Evolutionary conservation across 2,888 invertebrate species (phyloP).

Genomic region (Trypoxylon attenuatum): DNA sequence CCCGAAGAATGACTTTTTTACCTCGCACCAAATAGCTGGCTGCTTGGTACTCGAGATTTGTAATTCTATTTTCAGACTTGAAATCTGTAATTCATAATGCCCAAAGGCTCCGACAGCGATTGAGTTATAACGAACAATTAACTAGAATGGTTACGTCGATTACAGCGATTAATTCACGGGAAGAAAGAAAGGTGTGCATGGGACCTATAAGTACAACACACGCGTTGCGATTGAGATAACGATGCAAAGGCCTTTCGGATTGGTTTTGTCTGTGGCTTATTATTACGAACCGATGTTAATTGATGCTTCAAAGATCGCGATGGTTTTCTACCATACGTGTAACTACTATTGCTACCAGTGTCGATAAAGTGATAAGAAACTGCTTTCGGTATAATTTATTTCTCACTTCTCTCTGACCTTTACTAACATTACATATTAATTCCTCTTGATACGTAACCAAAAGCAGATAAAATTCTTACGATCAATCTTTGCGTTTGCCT

Average conservation of each 20-base stretch:
- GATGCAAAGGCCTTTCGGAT: constrained; percentile 6
- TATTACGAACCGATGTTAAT: neutral
- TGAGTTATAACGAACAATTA: constrained; percentile 46
- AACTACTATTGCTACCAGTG: neutral
- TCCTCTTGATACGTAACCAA: no score
- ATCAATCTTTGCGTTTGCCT: no score
- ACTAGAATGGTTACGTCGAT: constrained; percentile 32
- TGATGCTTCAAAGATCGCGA: neutral
- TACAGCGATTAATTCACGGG: constrained; percentile 37
- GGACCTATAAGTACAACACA: constrained; percentile 11
- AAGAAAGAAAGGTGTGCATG: constrained; percentile 4
- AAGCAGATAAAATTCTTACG: no score
- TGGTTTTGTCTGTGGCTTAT: neutral
- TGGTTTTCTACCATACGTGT: neutral
- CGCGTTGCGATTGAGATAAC: neutral
- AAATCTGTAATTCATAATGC: constrained; percentile 33
- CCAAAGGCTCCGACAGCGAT: constrained; percentile 19
- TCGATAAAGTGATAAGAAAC: neutral
- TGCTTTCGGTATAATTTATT: no score
- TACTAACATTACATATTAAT: no score
- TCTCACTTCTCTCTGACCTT: no score
- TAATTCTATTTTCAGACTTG: constrained; percentile 29
- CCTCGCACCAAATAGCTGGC: neutral
- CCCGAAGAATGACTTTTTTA: neutral
- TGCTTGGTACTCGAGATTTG: constrained; percentile 6